Evolutionary conservation across 2,888 invertebrate genomes (phyloP).

Genomic region (Cryptus viduatorius): DNA sequence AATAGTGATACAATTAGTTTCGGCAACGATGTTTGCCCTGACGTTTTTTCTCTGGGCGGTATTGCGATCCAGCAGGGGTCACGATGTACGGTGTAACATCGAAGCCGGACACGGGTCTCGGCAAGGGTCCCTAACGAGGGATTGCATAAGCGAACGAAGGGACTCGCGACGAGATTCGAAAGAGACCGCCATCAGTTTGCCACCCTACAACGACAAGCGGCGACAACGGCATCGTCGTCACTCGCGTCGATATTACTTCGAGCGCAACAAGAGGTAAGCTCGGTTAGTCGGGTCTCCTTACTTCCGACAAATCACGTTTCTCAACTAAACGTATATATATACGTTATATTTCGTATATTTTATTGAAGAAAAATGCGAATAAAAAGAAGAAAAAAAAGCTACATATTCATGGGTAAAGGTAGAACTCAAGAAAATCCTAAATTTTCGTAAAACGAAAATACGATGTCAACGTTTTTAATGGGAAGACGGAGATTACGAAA

Average conservation of each 20-base stretch:
- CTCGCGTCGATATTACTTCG: conserved; percentile 79
- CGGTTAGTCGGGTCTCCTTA: not conserved
- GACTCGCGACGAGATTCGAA: conserved; percentile 73
- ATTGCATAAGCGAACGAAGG: conserved; percentile 71
- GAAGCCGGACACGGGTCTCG: conserved; percentile 73
- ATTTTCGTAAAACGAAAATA: not conserved
- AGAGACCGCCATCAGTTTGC: conserved; percentile 71
- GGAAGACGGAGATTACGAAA: not conserved
- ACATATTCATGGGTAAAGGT: not conserved
- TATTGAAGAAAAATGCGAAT: not conserved
- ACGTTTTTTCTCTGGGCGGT: conserved; percentile 80
- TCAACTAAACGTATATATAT: conserved; percentile 13
- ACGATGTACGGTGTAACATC: conserved; percentile 54
- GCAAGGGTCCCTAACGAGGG: conserved; percentile 68
- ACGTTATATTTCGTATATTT: conserved; percentile 21
- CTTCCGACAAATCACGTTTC: conserved; percentile 7
- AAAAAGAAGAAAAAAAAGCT: not conserved
- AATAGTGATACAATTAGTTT: conserved; percentile 3
- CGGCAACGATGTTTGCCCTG: conserved; percentile 75
- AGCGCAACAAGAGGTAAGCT: conserved; percentile 80
- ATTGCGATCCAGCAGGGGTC: conserved; percentile 69
- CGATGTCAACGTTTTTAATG: not conserved
- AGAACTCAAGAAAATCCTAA: not conserved
- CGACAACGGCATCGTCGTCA: conserved; percentile 76
- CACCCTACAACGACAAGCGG: conserved; percentile 74